Percentiles rank a stretch among this genome's conserved stretches.
Evolutionary conservation across 2,113 vertebrate genomes (phyloP).

Genomic region (Brachyhypopomus gauderio): DNA sequence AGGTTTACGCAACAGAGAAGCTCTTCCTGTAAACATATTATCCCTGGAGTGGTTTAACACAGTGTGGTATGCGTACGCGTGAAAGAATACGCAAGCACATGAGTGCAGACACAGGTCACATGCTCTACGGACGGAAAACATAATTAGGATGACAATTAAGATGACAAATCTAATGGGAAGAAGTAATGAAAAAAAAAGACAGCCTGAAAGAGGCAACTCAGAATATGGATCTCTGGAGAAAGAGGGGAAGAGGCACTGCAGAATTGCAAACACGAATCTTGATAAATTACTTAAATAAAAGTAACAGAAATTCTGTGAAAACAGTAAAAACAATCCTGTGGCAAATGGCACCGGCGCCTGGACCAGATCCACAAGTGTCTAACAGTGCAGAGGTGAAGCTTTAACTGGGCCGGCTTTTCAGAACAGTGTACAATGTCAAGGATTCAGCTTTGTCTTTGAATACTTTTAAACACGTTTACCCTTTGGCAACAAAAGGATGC

Average conservation of each 20-base stretch:
- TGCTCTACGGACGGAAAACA: not conserved
- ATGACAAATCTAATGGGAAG: not conserved
- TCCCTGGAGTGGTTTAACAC: not conserved
- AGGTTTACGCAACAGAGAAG: not conserved
- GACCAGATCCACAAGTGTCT: not conserved
- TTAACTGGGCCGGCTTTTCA: constrained; percentile 1
- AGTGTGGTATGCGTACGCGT: not conserved
- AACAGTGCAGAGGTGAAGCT: not conserved
- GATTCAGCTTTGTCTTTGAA: constrained; percentile 21
- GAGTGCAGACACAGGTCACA: not conserved
- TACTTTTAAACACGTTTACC: not conserved
- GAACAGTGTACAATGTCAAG: not conserved
- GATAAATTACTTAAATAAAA: not conserved
- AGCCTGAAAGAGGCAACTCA: constrained; percentile 1
- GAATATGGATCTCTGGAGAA: not conserved
- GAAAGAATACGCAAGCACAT: not conserved
- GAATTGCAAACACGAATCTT: not conserved
- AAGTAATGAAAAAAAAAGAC: not conserved
- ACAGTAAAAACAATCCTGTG: too few species aligned
- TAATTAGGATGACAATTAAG: not conserved
- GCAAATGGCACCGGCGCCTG: too few species aligned
- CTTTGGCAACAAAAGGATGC: constrained; percentile 1
- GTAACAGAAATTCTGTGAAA: too few species aligned
- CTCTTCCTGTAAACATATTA: not conserved
- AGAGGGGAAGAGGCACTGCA: not conserved